Percentiles rank a stretch among this genome's conserved stretches.
phyloP scores from a whole-genome alignment of 2,797 vertebrate species.

The Lacerta agilis region DNA sequence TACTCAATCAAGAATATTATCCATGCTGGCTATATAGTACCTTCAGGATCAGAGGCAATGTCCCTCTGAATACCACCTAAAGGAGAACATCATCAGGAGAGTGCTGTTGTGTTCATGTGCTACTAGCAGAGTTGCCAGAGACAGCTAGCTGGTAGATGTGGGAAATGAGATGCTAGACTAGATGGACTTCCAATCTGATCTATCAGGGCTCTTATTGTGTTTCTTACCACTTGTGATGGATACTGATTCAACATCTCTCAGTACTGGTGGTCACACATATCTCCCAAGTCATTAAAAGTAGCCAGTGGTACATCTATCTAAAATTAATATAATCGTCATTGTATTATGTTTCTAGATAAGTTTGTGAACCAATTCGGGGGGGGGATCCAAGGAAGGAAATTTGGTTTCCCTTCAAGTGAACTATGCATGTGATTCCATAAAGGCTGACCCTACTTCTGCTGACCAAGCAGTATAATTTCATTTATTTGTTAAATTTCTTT shows the following conservation, averaged over 20 bases:
- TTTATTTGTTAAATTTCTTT: neutral
- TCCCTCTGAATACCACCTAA: neutral
- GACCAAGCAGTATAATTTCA: neutral
- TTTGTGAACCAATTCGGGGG: neutral
- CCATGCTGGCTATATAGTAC: neutral
- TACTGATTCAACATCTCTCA: neutral
- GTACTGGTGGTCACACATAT: neutral
- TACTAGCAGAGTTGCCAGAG: neutral
- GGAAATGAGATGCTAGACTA: neutral
- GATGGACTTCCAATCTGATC: too few relatives aligned
- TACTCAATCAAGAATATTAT: neutral
- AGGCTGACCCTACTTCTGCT: neutral
- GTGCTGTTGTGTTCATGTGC: neutral
- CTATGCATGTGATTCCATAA: neutral
- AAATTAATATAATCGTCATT: neutral
- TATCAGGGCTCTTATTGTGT: neutral
- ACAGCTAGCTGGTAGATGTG: neutral
- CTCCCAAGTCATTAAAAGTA: neutral
- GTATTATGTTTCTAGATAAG: neutral
- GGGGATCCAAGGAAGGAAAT: neutral
- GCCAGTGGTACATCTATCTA: too few relatives aligned
- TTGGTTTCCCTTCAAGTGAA: neutral
- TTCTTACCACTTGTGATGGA: neutral
- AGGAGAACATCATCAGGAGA: neutral
- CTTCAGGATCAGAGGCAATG: neutral